phyloP scores from a whole-genome alignment of 2,797 vertebrate species.

The Cuculus canorus region DNA sequence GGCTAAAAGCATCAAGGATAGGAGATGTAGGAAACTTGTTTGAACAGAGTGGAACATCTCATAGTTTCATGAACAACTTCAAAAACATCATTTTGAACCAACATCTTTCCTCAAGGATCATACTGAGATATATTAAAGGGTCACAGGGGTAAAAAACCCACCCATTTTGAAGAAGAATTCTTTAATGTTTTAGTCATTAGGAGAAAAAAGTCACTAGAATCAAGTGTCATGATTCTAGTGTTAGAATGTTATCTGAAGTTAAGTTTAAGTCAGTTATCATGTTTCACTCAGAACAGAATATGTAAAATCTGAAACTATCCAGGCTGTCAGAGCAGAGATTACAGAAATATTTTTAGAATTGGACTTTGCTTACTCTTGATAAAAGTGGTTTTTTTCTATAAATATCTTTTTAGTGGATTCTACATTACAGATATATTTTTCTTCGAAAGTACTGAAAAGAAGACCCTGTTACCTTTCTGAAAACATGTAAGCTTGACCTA shows the following conservation, averaged over 20 bases:
- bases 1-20: neutral
- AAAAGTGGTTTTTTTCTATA: neutral
- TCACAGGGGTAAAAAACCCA: neutral
- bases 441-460: neutral
- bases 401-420: neutral
- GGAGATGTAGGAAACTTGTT: neutral
- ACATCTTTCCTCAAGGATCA: neutral
- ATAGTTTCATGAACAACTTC: neutral
- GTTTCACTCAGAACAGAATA: neutral
- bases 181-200: neutral
- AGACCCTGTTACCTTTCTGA: neutral
- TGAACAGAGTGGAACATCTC: neutral
- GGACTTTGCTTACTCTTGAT: neutral
- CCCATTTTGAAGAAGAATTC: neutral
- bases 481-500: neutral
- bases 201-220: neutral
- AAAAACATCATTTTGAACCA: neutral
- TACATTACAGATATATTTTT: neutral
- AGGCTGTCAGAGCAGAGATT: neutral
- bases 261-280: neutral
- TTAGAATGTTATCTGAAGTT: neutral
- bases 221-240: neutral
- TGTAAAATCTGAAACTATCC: neutral
- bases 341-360: neutral
- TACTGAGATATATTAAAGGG: neutral